Evolutionary conservation across 53 echinoderm and acorn worm genomes (phyloP).

Genomic region (Arbacia lixula): DNA sequence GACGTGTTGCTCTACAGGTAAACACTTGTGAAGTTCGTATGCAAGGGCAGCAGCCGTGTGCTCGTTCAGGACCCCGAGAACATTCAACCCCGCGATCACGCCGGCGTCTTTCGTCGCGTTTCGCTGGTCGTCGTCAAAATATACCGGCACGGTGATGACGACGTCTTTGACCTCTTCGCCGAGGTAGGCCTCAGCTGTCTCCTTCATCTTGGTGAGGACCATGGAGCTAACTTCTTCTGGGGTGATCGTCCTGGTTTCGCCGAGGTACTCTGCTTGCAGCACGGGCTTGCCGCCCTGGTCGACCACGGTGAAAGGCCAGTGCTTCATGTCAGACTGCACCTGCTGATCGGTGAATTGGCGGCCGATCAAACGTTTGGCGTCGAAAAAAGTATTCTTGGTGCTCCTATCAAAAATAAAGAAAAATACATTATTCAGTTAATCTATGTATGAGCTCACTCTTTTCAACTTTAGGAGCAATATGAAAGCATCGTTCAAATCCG

Average conservation of each 20-base stretch:
- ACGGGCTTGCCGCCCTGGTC: conserved; percentile 69
- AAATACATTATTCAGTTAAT: too few species aligned
- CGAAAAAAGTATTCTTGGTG: background rate
- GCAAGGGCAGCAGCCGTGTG: conserved; percentile 92
- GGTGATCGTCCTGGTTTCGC: conserved; percentile 67
- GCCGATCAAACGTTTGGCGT: conserved; percentile 64
- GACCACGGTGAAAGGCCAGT: conserved; percentile 80
- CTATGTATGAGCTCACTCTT: too few species aligned
- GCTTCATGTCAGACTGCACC: conserved; percentile 84
- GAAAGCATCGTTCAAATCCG: too few species aligned
- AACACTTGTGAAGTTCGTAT: conserved; percentile 91
- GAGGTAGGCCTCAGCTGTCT: conserved; percentile 78
- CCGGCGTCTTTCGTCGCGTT: conserved; percentile 93
- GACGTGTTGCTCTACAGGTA: conserved; percentile 76
- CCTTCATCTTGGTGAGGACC: too few species aligned
- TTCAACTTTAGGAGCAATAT: too few species aligned
- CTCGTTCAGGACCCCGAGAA: conserved; percentile 85
- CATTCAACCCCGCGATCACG: conserved; percentile 84
- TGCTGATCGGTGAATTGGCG: conserved; percentile 63
- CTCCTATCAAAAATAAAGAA: too few species aligned
- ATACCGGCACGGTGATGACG: conserved; percentile 80
- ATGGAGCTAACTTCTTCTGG: conserved; percentile 79
- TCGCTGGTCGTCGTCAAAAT: conserved; percentile 78
- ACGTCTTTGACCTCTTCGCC: conserved; percentile 73
- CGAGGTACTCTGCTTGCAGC: conserved; percentile 69